Base-by-base conservation (phyloP, 2,888 invertebrate genomes). In the Drosophila fulvimacula region DNA sequence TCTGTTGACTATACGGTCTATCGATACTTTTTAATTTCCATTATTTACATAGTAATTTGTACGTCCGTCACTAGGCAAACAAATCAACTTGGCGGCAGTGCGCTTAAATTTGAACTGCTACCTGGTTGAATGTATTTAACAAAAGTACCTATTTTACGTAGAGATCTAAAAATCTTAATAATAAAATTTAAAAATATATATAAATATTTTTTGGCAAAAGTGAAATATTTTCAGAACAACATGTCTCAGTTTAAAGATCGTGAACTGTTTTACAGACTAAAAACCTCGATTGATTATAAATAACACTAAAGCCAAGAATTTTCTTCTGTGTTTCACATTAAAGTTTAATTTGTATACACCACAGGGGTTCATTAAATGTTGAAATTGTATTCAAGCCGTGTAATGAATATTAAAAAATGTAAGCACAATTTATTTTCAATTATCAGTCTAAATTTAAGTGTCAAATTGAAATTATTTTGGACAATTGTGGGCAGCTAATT, bases 401-500 rank as follows among this genome's bases (percentile, higher is more conserved):
- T 4, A 38, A 17, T 24, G 11, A 30, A n/a, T 36, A 32, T 27
- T 44, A 34, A 19, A 34, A 53, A 51, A 21, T 38, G 10, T 42
- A 15, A 6, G 2, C 19, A n/a, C n/a, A 51, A 39, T 48, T 52
- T 46, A 10, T n/a, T n/a, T 34, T 19, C 39, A 17, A 44, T 58
- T 53, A 53, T 39, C 41, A 13, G 21, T 30, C 2, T 15, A n/a
- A 38, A 5, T 24, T 30, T 39, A 1, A 44, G 38, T 13, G 30
- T 9, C 7, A 60, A 80, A 72, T 74, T 64, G 42, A 57, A 71
- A 77, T 68, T 55, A 59, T 60, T 71, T 58, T 34, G 42, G 38
- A 41, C 59, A 79, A 69, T 67, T 64, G 39, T 42, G 24, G 32
- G 51, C 21, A 38, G 65, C 44, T 71, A 70, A 80, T 77, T 80